phyloP scores from a whole-genome alignment of 2,113 vertebrate species.

The cattle (Bos taurus) region ARS-UCD2.0 NC_037343.1:56009501-56010000 shows the following conservation, averaged over 20 bases:
- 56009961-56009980: no score
- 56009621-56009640: background rate
- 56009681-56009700: background rate
- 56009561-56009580: constrained; percentile 19
- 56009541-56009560: background rate
- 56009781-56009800: background rate
- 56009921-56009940: no score
- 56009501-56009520: constrained; percentile 57
- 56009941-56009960: no score
- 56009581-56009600: background rate
- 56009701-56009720: background rate
- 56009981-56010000: no score
- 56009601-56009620: background rate
- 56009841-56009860: no score
- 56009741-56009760: background rate
- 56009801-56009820: background rate
- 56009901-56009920: no score
- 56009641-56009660: background rate
- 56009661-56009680: background rate
- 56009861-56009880: no score
- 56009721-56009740: background rate
- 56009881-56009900: no score
- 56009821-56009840: no score
- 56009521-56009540: constrained; percentile 34
- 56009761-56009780: background rate